A percentile compares a stretch with the other conserved stretches of the same genome.
Conservation (phyloP, 1,140 invertebrate species). For the Drosophila eugracilis region DNA sequence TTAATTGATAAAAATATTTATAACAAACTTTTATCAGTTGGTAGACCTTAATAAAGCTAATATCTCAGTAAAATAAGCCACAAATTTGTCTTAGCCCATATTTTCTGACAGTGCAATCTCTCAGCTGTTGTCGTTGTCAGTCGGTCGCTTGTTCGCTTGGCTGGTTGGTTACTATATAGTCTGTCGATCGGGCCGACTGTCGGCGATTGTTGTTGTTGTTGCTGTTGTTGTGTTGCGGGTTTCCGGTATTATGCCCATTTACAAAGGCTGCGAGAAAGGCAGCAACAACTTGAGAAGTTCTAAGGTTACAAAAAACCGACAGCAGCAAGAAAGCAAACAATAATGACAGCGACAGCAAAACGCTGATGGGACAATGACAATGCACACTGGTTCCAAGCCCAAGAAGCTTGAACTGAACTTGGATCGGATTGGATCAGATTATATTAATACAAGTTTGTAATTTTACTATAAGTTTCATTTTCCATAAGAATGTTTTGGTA, state of each 20-base stretch:
- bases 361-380: constrained; percentile 52
- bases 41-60: no score
- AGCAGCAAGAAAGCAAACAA: constrained; percentile 71
- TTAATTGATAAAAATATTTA: no score
- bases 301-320: constrained; percentile 72
- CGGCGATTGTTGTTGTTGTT: constrained; percentile 29
- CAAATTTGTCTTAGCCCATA: not conserved
- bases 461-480: no score
- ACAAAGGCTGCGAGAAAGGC: constrained; percentile 67
- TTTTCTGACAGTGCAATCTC: constrained; percentile 11
- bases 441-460: no score
- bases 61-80: not conserved
- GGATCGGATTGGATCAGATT: no score
- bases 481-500: no score
- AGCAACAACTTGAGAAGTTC: constrained; percentile 74
- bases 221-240: constrained; percentile 64
- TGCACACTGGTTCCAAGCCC: constrained; percentile 27
- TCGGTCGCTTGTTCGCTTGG: constrained; percentile 50
- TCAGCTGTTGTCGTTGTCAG: constrained; percentile 60
- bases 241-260: constrained; percentile 81
- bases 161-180: constrained; percentile 42
- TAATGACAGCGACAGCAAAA: constrained; percentile 67
- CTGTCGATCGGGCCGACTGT: constrained; percentile 35
- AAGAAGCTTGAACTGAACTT: not conserved
- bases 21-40: no score